These are phyloP conservation scores for Apamea epomidion DNA, from an alignment of 2,888 invertebrate genomes.

Conservation along the genomic window DNA sequence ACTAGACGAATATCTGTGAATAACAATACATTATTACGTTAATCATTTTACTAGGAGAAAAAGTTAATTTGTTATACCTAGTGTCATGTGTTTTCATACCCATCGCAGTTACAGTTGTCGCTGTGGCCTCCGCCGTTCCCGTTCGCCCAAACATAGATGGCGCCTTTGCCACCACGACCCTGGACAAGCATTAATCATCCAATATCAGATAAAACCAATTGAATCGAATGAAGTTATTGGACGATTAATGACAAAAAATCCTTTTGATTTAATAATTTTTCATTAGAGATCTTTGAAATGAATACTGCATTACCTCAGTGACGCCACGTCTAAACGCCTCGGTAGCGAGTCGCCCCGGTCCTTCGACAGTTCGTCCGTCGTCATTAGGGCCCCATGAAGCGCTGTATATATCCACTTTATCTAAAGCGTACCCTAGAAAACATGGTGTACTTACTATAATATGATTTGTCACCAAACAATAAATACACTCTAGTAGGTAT, in stretches of 20 bases:
- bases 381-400: slow-evolving; percentile 98
- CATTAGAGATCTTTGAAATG: slow-evolving; percentile 1
- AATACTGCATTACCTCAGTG: slow-evolving; percentile 88
- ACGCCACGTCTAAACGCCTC: slow-evolving; percentile 95
- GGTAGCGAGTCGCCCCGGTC: slow-evolving; percentile 94
- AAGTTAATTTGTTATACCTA: not conserved
- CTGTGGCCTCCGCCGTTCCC: slow-evolving; percentile 96
- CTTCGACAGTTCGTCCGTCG: slow-evolving; percentile 96
- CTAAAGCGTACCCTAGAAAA: slow-evolving; percentile 90
- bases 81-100: slow-evolving; percentile 87
- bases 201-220: not conserved
- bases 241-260: not conserved
- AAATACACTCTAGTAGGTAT: not conserved
- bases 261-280: too few relatives aligned
- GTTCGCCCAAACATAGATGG: slow-evolving; percentile 97
- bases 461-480: not conserved
- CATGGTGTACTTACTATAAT: not conserved
- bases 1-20: slow-evolving; percentile 91
- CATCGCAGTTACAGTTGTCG: slow-evolving; percentile 98
- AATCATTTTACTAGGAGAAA: not conserved
- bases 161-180: slow-evolving; percentile 95
- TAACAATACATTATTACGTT: not conserved
- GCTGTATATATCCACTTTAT: slow-evolving; percentile 97
- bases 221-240: not conserved
- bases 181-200: slow-evolving; percentile 70